phyloP scores from a whole-genome alignment of 1,140 invertebrate species.

The Gerris buenoi region DNA sequence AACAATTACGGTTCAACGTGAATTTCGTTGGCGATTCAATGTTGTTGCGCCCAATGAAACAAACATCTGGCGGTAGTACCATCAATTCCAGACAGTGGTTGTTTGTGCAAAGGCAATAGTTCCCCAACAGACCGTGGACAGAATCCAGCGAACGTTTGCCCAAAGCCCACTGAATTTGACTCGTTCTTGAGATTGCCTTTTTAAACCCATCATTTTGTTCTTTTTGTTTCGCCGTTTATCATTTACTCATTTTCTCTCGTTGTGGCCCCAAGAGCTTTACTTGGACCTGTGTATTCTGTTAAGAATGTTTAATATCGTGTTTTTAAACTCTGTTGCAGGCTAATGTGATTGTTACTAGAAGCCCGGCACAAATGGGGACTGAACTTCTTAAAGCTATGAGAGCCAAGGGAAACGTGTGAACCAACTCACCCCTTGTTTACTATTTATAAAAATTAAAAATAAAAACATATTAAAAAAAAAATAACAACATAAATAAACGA shows the following conservation, averaged over 20 bases:
- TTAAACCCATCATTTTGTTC: not conserved
- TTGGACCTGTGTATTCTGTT: not conserved
- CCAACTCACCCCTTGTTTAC: no score
- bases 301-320: slow-evolving; percentile 17
- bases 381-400: slow-evolving; percentile 53
- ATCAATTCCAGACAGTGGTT: no score
- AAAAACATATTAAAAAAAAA: not conserved
- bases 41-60: no score
- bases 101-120: no score
- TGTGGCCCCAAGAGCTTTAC: not conserved
- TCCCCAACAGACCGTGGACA: no score
- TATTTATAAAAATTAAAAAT: no score
- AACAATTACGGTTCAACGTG: no score
- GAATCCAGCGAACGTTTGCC: no score
- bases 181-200: not conserved
- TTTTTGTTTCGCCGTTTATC: not conserved
- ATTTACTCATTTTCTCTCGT: not conserved
- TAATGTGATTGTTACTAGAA: slow-evolving; percentile 85
- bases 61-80: no score
- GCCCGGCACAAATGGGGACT: slow-evolving; percentile 89
- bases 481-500: not conserved
- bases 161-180: not conserved
- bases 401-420: slow-evolving; percentile 23
- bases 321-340: slow-evolving; percentile 39
- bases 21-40: no score